Base-by-base conservation (phyloP, 2,113 vertebrate species). In the Electrona antarctica region DNA sequence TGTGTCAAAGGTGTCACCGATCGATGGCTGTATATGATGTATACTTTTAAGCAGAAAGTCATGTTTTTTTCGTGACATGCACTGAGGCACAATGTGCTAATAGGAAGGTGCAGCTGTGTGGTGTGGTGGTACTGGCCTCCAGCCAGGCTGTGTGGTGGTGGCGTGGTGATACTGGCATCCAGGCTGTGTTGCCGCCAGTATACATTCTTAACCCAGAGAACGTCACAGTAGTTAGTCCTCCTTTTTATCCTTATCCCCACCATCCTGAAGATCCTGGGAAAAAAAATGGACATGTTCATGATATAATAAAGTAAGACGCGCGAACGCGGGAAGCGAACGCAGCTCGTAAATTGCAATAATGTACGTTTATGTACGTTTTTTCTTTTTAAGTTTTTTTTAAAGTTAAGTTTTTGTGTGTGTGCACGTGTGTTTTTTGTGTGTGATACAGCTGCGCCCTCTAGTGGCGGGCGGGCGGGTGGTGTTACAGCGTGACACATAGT, bases 211-310 rank as follows among this genome's bases (percentile, higher is more conserved):
- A 41, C n/a, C 15, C 54, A 65, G 1, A 8, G 6, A 33, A 13
- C 10, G 29, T 45, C 54, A 28, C 0, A 6, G 9, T 2, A n/a
- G 41, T 58, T 89, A 92, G 69, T 91, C 76, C 0, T 85, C 87
- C 71, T 92, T 92, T 74, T 91, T 92, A 76, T 76, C 65, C 68
- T 91, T 92, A 76, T 76, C 65, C 68, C 63, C 86, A 46, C n/a
- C 13, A 8, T 89, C 82, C 41, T 76, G 73, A 64, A 67, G 76
- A 81, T 80, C 89, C 91, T 92, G 81, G 46, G 80, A 67, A 11
- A 28, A 49, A 76, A 2, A 74, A 59, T 0, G 5, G 51, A 3
- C 41, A 10, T 8, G 12, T 13, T 4, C 12, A 10, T 50, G 29
- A 67, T 8, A 55, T n/a, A 8, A 10, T 45, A 41, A 41, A n/a